These are phyloP conservation scores for Triplophysa bombifrons DNA, from an alignment of 2,797 vertebrate species.

Conservation along the genomic window DNA sequence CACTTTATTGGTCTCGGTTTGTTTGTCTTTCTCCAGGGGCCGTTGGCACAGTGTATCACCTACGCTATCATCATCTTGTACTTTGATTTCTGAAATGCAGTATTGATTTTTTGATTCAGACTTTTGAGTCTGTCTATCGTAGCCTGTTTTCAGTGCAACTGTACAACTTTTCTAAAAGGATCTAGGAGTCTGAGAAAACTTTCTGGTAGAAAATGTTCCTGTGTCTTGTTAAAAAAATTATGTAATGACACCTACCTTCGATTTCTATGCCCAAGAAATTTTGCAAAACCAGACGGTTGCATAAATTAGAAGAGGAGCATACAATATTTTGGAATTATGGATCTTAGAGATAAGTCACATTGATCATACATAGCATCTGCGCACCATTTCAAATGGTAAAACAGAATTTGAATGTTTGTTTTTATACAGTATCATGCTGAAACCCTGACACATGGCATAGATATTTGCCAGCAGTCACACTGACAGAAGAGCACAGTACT, in stretches of 20 bases:
- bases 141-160: neutral
- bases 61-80: slow-evolving; percentile 20
- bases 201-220: neutral
- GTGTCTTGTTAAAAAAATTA: neutral
- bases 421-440: slow-evolving; percentile 28
- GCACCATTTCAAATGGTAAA: slow-evolving; percentile 29
- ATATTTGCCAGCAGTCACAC: slow-evolving; percentile 67
- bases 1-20: slow-evolving; percentile 70
- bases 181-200: neutral
- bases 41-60: slow-evolving; percentile 25
- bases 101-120: neutral
- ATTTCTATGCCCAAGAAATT: neutral
- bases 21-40: slow-evolving; percentile 40
- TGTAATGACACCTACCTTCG: slow-evolving; percentile 12
- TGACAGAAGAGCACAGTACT: slow-evolving; percentile 59
- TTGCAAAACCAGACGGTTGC: neutral
- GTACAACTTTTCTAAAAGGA: neutral
- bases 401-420: slow-evolving; percentile 31
- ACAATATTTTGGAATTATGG: slow-evolving; percentile 6
- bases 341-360: neutral
- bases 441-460: slow-evolving; percentile 43
- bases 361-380: slow-evolving; percentile 36
- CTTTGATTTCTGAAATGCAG: slow-evolving; percentile 2
- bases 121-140: neutral
- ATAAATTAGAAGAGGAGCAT: neutral